These are phyloP conservation scores for Globodera rostochiensis DNA, from an alignment of 1,140 invertebrate genomes.

Conservation along the genomic window DNA sequence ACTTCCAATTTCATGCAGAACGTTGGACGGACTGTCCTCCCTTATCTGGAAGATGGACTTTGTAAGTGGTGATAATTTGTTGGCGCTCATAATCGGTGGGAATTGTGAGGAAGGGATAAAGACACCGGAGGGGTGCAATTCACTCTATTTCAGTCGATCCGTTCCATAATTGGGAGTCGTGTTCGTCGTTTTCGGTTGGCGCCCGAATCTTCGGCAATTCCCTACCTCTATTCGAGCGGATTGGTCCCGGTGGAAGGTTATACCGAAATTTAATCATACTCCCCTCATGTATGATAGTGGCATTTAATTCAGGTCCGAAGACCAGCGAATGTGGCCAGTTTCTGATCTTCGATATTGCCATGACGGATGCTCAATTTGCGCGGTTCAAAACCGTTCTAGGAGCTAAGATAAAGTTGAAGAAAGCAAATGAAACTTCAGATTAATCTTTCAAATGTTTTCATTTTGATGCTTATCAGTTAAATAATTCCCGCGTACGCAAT, in stretches of 20 bases:
- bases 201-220: slow-evolving; percentile 29
- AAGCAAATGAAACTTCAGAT: not conserved
- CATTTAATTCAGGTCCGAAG: slow-evolving; percentile 10
- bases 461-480: not conserved
- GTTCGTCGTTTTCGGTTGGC: slow-evolving; percentile 38
- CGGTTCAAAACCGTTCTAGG: slow-evolving; percentile 30
- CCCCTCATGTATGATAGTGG: not conserved
- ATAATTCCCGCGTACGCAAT: not conserved
- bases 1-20: slow-evolving; percentile 45
- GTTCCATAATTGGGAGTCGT: slow-evolving; percentile 29
- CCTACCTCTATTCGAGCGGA: slow-evolving; percentile 49
- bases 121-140: not conserved
- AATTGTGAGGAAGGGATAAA: not conserved
- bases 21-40: slow-evolving; percentile 28
- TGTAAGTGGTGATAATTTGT: slow-evolving; percentile 26
- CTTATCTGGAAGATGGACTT: slow-evolving; percentile 40
- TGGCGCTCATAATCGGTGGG: not conserved
- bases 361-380: slow-evolving; percentile 48
- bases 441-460: not conserved
- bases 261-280: not conserved
- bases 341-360: slow-evolving; percentile 50
- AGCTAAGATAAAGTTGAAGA: slow-evolving; percentile 14
- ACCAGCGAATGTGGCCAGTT: slow-evolving; percentile 41
- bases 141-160: slow-evolving; percentile 34
- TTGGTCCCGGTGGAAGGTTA: slow-evolving; percentile 40